Conservation (phyloP, 1,140 invertebrate genomes). For the Dendroctonus valens region DNA sequence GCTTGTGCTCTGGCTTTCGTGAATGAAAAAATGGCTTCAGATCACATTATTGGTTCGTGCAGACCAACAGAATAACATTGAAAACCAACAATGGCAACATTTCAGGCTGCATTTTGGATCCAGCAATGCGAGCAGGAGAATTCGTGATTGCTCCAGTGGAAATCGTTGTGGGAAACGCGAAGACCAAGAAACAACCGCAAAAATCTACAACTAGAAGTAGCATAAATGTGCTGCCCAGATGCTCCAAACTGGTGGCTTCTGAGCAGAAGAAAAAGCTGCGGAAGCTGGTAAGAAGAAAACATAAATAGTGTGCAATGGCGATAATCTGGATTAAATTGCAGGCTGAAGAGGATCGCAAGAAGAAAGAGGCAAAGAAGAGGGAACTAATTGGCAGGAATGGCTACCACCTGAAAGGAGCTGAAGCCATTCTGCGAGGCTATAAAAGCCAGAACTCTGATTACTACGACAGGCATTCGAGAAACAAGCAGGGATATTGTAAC, state of each 20-base stretch:
- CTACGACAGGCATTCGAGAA: slow-evolving; percentile 35
- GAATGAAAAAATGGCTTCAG: slow-evolving; percentile 40
- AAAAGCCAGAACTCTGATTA: slow-evolving; percentile 38
- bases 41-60: slow-evolving; percentile 40
- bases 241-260: slow-evolving; percentile 18
- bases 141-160: slow-evolving; percentile 44
- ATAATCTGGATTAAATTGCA: slow-evolving; percentile 8
- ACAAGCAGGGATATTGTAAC: slow-evolving; percentile 42
- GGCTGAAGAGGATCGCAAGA: slow-evolving; percentile 34
- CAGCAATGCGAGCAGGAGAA: slow-evolving; percentile 30
- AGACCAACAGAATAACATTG: neutral
- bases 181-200: slow-evolving; percentile 25
- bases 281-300: slow-evolving; percentile 35
- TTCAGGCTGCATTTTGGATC: slow-evolving; percentile 32
- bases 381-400: slow-evolving; percentile 37
- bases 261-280: slow-evolving; percentile 36
- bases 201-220: slow-evolving; percentile 23
- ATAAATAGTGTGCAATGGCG: neutral
- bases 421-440: slow-evolving; percentile 41
- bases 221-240: slow-evolving; percentile 21
- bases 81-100: neutral
- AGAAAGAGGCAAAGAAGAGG: slow-evolving; percentile 28
- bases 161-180: slow-evolving; percentile 42
- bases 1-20: slow-evolving; percentile 41
- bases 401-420: slow-evolving; percentile 32